Base-by-base conservation (phyloP, 2,797 vertebrate genomes). In the Paratrypauchen microcephalus region DNA sequence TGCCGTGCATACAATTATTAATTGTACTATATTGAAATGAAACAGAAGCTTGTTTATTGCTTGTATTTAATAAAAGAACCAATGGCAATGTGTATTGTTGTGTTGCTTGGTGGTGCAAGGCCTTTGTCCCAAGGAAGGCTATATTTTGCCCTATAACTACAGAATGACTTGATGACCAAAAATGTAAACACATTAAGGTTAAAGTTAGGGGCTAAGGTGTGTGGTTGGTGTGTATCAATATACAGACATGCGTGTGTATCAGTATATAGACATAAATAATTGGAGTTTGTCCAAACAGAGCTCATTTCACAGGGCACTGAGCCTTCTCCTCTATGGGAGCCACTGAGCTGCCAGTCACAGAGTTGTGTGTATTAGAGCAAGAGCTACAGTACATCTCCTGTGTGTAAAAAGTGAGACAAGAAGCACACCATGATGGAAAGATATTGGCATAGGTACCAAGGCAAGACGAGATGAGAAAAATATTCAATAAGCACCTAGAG, bases 241-340 rank as follows among this genome's bases (percentile, higher is more conserved):
- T 48, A n/a, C n/a, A n/a, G n/a, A n/a, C n/a, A n/a, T n/a, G n/a
- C n/a, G 13, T 24, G 45, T n/a, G 7, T 55, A 30, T 3, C 0
- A 19, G 65, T 24, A 57, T 48, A n/a, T n/a, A n/a, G 55, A 66
- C 75, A 70, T 83, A 86, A 87, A 71, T 83, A 76, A 89, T 71
- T 85, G 70, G 78, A 80, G 83, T 87, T 85, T 88, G 71, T 79
- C 66, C 68, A 83, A 88, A 84, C 77, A 78, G 71, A 85, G 70
- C 69, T 91, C 66, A 91, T 91, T 91, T 91, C 84, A 92, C 87
- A 90, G 78, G 78, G 80, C 74, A 68, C 66, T 86, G 90, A 87
- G 78, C 79, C 78, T 73, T 66, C 75, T 70, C 79, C 80, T 72
- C 66, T 47, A 56, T 48, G 52, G 78, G 78, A 78, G 74, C 74